Evolutionary conservation across 1,140 invertebrate species (phyloP).

Genomic region (Aphis gossypii): DNA sequence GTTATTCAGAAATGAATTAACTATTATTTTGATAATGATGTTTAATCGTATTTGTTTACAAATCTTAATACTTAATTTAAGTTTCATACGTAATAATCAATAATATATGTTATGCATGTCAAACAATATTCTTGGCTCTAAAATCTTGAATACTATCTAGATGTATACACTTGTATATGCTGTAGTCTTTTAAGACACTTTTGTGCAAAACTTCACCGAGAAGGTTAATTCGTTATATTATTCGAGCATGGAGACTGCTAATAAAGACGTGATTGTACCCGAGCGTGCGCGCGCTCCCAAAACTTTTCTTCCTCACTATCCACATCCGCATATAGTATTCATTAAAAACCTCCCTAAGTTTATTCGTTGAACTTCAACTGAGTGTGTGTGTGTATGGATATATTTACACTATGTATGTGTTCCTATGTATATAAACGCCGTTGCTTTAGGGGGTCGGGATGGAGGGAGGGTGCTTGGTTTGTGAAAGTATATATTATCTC

Average conservation of each 20-base stretch:
- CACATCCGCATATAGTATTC: not conserved
- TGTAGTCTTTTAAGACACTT: constrained; percentile 41
- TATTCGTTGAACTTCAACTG: constrained; percentile 33
- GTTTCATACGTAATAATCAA: not conserved
- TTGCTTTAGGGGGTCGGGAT: not conserved
- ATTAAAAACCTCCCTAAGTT: constrained; percentile 50
- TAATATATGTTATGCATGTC: not conserved
- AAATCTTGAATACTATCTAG: constrained; percentile 13
- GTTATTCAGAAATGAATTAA: not conserved
- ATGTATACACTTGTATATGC: not conserved
- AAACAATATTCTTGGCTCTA: not conserved
- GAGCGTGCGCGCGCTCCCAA: not conserved
- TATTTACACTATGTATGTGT: not conserved
- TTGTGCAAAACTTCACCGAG: not conserved
- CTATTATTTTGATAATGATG: not conserved
- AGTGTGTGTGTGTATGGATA: not conserved
- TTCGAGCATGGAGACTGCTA: constrained; percentile 47
- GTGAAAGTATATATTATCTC: constrained; percentile 16
- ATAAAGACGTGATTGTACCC: constrained; percentile 57
- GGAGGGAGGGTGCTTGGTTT: not conserved
- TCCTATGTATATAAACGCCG: not conserved
- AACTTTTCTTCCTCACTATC: constrained; percentile 37
- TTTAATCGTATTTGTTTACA: constrained; percentile 12
- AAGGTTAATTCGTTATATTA: constrained; percentile 53
- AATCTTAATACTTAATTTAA: not conserved